Evolutionary conservation across 2,888 invertebrate species (phyloP).

Genomic region (Poecilobothrus nobilitatus): DNA sequence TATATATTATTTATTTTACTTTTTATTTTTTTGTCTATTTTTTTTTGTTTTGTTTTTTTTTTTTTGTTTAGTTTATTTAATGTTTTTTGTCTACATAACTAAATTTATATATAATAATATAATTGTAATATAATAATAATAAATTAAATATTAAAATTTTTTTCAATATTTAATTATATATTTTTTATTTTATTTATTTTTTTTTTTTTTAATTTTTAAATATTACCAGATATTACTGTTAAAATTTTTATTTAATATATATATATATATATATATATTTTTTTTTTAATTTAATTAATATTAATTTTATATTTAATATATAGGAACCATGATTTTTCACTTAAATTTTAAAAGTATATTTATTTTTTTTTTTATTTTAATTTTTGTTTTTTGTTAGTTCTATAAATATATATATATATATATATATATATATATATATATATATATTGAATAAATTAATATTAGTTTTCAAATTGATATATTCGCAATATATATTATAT

Average conservation of each 20-base stretch:
- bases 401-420: neutral
- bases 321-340: slow-evolving; percentile 29
- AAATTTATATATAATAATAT: slow-evolving; percentile 11
- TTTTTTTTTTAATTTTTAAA: slow-evolving; percentile 26
- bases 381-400: slow-evolving; percentile 4
- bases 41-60: slow-evolving; percentile 14
- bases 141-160: neutral
- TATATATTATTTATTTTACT: slow-evolving; percentile 11
- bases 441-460: neutral
- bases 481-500: no score
- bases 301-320: slow-evolving; percentile 27
- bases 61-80: slow-evolving; percentile 12
- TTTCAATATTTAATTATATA: neutral
- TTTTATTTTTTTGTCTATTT: slow-evolving; percentile 11
- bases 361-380: slow-evolving; percentile 9
- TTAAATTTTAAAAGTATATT: slow-evolving; percentile 17
- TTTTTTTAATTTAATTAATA: slow-evolving; percentile 11
- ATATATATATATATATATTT: slow-evolving; percentile 23
- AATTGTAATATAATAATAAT: slow-evolving; percentile 11
- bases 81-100: no score
- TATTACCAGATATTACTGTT: slow-evolving; percentile 16
- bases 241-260: slow-evolving; percentile 18
- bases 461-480: no score
- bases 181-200: slow-evolving; percentile 26
- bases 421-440: neutral